Conservation (phyloP, 37 sponge, comb jelly and placozoan genomes). For the Eunapius fragilis region DNA sequence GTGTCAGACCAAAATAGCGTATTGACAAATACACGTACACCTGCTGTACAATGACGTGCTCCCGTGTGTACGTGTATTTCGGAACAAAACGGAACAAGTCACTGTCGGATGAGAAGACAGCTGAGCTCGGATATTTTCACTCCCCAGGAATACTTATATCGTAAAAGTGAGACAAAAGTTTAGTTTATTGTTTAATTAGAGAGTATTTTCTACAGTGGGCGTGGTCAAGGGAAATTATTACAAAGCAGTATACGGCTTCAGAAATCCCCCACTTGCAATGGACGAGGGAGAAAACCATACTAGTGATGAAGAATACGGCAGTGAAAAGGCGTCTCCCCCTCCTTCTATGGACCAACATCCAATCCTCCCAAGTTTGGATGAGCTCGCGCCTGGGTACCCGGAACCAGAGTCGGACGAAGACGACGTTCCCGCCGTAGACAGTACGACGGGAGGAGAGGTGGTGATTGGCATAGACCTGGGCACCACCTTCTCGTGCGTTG, state of each 20-base stretch:
- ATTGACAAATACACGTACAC: no score
- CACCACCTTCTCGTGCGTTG: conserved; percentile 95
- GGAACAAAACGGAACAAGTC: no score
- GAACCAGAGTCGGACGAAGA: neutral
- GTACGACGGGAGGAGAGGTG: neutral
- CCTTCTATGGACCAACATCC: neutral
- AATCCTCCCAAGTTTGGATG: neutral
- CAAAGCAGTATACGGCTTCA: neutral
- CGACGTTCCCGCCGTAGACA: neutral
- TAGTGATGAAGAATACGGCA: neutral
- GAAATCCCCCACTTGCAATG: neutral
- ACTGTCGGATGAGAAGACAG: no score
- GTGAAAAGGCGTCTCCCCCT: neutral
- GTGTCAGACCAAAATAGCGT: no score
- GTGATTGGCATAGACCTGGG: conserved; percentile 93
- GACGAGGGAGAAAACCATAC: neutral
- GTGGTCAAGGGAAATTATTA: neutral
- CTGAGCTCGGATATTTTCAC: no score
- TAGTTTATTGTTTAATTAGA: no score
- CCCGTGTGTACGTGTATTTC: no score
- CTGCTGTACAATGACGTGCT: no score
- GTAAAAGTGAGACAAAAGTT: no score
- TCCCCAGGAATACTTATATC: no score
- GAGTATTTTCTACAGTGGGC: neutral
- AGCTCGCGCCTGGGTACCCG: neutral